Evolutionary conservation across 2,888 invertebrate species (phyloP).

Genomic region (Macrophya alboannulata): DNA sequence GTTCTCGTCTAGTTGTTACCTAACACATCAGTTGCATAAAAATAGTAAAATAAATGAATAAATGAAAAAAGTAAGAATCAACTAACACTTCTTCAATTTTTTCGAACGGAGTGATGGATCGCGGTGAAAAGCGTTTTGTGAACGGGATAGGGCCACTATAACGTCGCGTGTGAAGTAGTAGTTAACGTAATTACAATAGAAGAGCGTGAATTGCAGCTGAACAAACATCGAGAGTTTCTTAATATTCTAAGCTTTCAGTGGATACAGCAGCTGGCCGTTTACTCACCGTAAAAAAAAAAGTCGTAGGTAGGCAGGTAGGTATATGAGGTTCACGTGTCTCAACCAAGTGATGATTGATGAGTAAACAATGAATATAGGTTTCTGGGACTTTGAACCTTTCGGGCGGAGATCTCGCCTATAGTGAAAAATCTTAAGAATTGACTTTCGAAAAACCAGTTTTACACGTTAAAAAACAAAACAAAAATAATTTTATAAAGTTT

Average conservation of each 20-base stretch:
- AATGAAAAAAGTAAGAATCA: too few relatives aligned
- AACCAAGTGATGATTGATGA: constrained; percentile 49
- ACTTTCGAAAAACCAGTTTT: constrained; percentile 53
- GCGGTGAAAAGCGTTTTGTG: constrained; percentile 36
- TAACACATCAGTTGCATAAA: constrained; percentile 20
- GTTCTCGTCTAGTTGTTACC: constrained; percentile 30
- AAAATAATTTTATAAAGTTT: background rate
- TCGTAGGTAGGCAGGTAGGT: background rate
- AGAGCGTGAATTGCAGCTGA: constrained; percentile 50
- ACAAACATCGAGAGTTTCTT: constrained; percentile 42
- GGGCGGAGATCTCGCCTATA: background rate
- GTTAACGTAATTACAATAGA: constrained; percentile 37
- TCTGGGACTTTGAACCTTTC: constrained; percentile 44
- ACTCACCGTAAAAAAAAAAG: constrained; percentile 20
- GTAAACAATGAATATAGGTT: constrained; percentile 53
- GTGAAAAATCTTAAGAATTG: constrained; percentile 7
- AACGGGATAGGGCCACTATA: background rate
- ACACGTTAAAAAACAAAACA: background rate
- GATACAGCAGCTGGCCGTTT: constrained; percentile 37
- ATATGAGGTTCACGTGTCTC: constrained; percentile 27
- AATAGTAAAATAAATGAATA: background rate
- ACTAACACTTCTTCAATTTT: background rate
- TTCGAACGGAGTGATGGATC: background rate
- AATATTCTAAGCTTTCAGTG: constrained; percentile 34
- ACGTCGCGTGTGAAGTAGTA: constrained; percentile 28